Conservation (phyloP, 2,888 invertebrate species). For the Stictocephala bisonia region DNA sequence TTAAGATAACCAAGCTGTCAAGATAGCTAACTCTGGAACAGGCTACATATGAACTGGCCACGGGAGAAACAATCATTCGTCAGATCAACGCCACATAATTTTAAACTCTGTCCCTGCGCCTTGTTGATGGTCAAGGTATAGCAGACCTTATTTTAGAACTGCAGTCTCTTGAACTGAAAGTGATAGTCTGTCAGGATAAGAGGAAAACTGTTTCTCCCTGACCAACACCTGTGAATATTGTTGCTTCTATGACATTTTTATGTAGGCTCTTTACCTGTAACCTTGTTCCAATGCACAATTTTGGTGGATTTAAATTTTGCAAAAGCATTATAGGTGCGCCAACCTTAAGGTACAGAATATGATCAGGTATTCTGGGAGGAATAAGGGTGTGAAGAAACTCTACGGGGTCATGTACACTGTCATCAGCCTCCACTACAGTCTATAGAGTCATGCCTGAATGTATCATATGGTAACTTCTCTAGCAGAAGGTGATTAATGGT, state of each 20-base stretch:
- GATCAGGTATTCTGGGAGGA: neutral
- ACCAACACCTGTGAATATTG: neutral
- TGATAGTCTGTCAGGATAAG: slow-evolving; percentile 51
- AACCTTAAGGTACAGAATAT: neutral
- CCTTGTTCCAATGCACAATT: neutral
- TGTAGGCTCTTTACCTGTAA: neutral
- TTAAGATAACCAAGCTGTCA: slow-evolving; percentile 3
- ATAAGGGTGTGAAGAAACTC: neutral
- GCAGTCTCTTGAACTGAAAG: slow-evolving; percentile 54
- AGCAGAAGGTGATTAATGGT: neutral
- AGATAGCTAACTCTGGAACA: slow-evolving; percentile 46
- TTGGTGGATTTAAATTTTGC: neutral
- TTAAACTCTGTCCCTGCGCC: slow-evolving; percentile 60
- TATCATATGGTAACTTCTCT: neutral
- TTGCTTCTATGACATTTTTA: neutral
- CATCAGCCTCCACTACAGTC: neutral
- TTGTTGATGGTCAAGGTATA: slow-evolving; percentile 58
- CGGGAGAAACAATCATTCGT: slow-evolving; percentile 45
- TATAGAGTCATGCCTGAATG: neutral
- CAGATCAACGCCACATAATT: slow-evolving; percentile 53
- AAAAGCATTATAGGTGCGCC: neutral
- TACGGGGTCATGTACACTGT: neutral
- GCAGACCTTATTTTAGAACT: slow-evolving; percentile 59
- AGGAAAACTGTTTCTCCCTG: slow-evolving; percentile 54
- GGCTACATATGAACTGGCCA: slow-evolving; percentile 51